Conservation (phyloP, 2,113 vertebrate genomes). For the Antigone vipio region DNA sequence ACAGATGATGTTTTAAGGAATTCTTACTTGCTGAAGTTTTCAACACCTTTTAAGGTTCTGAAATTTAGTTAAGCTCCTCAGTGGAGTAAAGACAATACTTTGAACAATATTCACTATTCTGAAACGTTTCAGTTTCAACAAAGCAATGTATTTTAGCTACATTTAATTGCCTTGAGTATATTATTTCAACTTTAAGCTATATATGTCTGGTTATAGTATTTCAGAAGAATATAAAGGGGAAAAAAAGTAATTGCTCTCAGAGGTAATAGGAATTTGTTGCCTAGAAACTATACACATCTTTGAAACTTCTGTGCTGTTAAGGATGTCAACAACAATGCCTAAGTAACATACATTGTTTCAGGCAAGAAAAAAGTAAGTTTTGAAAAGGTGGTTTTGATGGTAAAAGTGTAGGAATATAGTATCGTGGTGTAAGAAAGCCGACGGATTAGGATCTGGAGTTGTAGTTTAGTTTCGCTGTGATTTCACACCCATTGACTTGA, state of each 20-base stretch:
- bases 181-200: background rate
- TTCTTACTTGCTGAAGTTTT: background rate
- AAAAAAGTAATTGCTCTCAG: background rate
- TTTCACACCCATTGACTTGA: background rate
- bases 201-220: background rate
- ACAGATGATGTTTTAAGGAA: background rate
- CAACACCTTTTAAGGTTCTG: background rate
- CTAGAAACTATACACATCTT: background rate
- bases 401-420: background rate
- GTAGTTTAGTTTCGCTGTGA: background rate
- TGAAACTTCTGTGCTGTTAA: background rate
- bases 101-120: background rate
- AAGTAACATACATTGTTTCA: background rate
- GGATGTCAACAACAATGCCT: background rate
- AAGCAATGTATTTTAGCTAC: background rate
- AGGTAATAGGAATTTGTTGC: background rate
- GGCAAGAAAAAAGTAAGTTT: background rate
- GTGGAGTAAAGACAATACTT: background rate
- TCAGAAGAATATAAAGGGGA: background rate
- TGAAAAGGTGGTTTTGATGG: background rate
- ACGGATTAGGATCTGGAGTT: background rate
- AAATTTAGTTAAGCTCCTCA: background rate
- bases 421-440: background rate
- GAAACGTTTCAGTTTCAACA: background rate
- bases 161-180: background rate